Evolutionary conservation across 2,797 vertebrate species (phyloP), one percentile per base, ranked within the genome.

Genomic region (Cygnus olor): DNA sequence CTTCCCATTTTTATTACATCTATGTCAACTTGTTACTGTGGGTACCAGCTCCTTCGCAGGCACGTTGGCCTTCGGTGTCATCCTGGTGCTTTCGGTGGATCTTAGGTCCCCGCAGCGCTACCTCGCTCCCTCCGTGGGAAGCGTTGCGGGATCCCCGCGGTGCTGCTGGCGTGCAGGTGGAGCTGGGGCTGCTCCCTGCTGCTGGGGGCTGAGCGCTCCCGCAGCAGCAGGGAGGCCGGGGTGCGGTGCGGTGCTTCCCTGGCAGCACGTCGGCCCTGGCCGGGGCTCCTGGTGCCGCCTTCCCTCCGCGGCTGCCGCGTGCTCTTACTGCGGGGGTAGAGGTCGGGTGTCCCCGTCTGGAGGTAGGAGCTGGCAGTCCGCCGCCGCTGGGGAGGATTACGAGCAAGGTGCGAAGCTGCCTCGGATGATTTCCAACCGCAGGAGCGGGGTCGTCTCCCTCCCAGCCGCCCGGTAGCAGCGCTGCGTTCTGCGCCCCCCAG

Each of bases 161-260:
- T 2, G 21, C 4, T 4, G 42, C 0, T 5, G 30, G 24, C 1
- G 2, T 2, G 28, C 49, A 7, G 57, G 32, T 0, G 2, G 56
- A 11, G 45, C 9, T 0, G 40, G 16, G 7, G 27, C 14, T 38
- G 85, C 56, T 77, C 68, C 71, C 28, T 45, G n/a, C 89, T 54
- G 70, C 44, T 11, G 1, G 8, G 57, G 9, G 14, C 76, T 30
- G 30, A 36, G 13, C 1, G 0, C 61, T 63, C 16, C 53, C 0
- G 2, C 42, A 11, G 72, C 47, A 20, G 28, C 2, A 1, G 25
- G 45, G 38, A 30, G 38, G 65, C 17, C 10, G 6, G 66, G 27
- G 16, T 10, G 36, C 45, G 13, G 13, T 32, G 19, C 18, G 10
- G 19, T 15, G 13, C 18, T 53, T 12, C 38, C 40, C 32, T 0